These are phyloP conservation scores for Monopterus albus DNA, from an alignment of 2,113 vertebrate species.

Conservation along the genomic window DNA sequence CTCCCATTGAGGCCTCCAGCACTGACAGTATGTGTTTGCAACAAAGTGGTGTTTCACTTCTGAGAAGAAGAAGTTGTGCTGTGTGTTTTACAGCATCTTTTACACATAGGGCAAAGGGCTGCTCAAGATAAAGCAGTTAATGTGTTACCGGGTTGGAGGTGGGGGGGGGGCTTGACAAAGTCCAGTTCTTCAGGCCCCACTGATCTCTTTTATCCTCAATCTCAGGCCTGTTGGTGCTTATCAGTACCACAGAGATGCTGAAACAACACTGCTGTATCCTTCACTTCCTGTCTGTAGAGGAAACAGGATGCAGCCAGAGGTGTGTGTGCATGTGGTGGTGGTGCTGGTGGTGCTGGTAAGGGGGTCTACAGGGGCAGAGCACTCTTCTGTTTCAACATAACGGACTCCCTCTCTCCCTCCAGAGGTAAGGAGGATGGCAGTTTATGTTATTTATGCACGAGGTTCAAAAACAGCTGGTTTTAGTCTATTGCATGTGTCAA, in stretches of 20 bases:
- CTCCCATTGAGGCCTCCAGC: no score
- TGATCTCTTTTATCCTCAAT: constrained; percentile 27
- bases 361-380: constrained; percentile 1
- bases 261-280: constrained; percentile 54
- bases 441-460: not conserved
- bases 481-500: no score
- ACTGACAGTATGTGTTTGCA: no score
- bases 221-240: constrained; percentile 3
- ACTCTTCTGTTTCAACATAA: constrained; percentile 4
- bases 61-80: no score
- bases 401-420: not conserved
- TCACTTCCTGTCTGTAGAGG: constrained; percentile 67
- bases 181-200: constrained; percentile 6
- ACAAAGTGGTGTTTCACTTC: no score
- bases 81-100: constrained; percentile 43
- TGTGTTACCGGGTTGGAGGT: constrained; percentile 12
- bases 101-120: constrained; percentile 39
- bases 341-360: no score
- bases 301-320: constrained; percentile 54
- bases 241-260: constrained; percentile 45
- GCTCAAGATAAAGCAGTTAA: constrained; percentile 47
- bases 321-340: no score
- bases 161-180: constrained; percentile 20
- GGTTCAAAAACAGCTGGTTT: not conserved
- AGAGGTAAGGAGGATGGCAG: not conserved